phyloP scores from a whole-genome alignment of 2,797 vertebrate genomes.

The Margarornis squamiger region DNA sequence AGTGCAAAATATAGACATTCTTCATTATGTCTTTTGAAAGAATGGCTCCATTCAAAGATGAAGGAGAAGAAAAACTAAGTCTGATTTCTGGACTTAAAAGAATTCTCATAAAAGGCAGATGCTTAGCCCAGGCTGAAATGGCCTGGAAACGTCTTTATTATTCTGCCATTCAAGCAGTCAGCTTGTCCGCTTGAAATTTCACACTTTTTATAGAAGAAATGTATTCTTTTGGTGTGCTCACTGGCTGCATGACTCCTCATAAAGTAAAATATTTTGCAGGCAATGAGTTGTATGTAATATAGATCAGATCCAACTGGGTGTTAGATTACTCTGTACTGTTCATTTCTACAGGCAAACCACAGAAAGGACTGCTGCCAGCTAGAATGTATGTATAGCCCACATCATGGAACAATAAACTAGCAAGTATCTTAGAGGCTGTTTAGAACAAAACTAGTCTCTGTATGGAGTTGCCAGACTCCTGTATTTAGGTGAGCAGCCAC shows the following conservation, averaged over 20 bases:
- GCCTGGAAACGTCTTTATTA: not conserved
- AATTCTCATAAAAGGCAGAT: not conserved
- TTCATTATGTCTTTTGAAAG: not conserved
- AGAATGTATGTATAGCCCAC: accelerated
- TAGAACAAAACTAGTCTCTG: not conserved
- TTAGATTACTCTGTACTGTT: not conserved
- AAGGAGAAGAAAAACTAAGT: not conserved
- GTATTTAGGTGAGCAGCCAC: not conserved
- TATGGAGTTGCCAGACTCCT: not conserved
- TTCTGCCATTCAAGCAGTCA: not conserved
- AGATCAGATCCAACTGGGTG: not conserved
- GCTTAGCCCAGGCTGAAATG: not conserved
- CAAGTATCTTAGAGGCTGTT: not conserved
- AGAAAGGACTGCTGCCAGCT: not conserved
- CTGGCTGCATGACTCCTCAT: not conserved
- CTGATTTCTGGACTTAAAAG: not conserved
- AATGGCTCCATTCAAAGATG: not conserved
- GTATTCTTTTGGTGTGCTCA: not conserved
- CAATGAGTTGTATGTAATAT: not conserved
- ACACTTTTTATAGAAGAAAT: not conserved
- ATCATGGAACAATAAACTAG: not conserved
- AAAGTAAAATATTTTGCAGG: not conserved
- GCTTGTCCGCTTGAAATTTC: not conserved
- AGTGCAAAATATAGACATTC: not conserved
- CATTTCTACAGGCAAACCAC: not conserved